Base-by-base conservation (phyloP, 2,797 vertebrate genomes). In the Poeciliopsis gracilis region DNA sequence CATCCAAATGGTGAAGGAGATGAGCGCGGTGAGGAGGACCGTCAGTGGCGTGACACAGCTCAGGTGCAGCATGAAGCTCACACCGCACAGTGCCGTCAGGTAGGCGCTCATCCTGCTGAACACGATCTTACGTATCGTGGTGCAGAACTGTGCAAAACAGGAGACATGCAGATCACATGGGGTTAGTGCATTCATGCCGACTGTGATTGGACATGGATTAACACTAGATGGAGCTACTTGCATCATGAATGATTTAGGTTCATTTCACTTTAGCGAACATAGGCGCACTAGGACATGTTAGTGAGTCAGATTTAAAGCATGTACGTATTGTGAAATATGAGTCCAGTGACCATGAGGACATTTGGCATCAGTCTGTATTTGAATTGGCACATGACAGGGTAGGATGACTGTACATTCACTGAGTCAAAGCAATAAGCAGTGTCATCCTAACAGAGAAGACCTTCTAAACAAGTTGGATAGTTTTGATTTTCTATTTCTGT, bases 1-100 rank as follows among this genome's bases (percentile, higher is more conserved):
- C 97, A 99, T 98, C 98, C 98, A 99, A 90, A 99, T 93, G 71
- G 93, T 95, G 91, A 98, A 97, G 0, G 98, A 96, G 88, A 98
- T 79, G 28, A 98, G 84, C 81, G 97, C 82, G 0, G 95, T 96
- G 0, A 93, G 93, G n/a, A 98, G 86, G 0, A 96, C 89, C 3
- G 93, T 96, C 76, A 94, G 95, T 0, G 95, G 93, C 4, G 95
- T 96, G 90, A 90, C 55, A 3, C 96, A 91, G 46, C 96, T 97
- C 30, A 96, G 91, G 82, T 90, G 97, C 72, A 97, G 47, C 87
- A 95, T 92, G 38, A 91, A 91, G 3, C 87, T 95, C 18, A 96
- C 55, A 51, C 97, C 97, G 78, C 97, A 92, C 67, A 97, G 77
- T 0, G 95, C 95, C 0, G 96, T 97, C 78, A 97, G 80, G 25